phyloP scores from a whole-genome alignment of 1,140 invertebrate species.

The Ephestia elutella region DNA sequence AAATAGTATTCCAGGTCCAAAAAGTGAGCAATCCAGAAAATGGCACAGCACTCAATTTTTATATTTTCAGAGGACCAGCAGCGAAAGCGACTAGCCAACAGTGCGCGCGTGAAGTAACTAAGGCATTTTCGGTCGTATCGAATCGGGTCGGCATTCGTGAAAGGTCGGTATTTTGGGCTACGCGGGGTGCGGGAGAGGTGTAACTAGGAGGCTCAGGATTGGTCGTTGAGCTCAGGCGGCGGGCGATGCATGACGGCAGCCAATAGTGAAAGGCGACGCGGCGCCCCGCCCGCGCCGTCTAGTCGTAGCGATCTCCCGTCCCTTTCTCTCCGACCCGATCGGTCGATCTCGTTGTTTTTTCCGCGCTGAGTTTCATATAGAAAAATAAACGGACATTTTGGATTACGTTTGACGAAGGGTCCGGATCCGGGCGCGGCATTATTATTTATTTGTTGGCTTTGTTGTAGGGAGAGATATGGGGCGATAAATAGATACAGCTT shows the following conservation, averaged over 20 bases:
- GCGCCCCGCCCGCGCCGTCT: conserved; percentile 66
- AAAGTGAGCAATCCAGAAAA: background rate
- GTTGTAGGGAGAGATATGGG: conserved; percentile 52
- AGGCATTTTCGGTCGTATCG: conserved; percentile 71
- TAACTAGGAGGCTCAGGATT: conserved; percentile 28
- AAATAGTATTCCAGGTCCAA: background rate
- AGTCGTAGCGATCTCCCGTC: conserved; percentile 29
- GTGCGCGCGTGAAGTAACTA: conserved; percentile 68
- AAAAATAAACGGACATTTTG: conserved; percentile 74
- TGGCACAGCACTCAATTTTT: conserved; percentile 13
- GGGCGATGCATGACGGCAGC: conserved; percentile 37
- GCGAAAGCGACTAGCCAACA: conserved; percentile 54
- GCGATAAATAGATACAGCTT: conserved; percentile 66
- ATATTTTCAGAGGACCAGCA: conserved; percentile 32
- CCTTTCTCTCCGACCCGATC: conserved; percentile 36
- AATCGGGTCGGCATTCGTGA: conserved; percentile 69
- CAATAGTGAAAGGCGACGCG: conserved; percentile 53
- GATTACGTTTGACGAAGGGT: conserved; percentile 56
- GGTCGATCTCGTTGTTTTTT: conserved; percentile 63
- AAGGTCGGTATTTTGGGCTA: conserved; percentile 60
- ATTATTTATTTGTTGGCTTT: conserved; percentile 60
- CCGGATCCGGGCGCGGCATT: conserved; percentile 55
- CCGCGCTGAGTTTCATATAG: conserved; percentile 47
- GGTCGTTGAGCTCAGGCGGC: conserved; percentile 66
- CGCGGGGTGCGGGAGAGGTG: conserved; percentile 51